Conservation (phyloP, 2,888 invertebrate species). For the Noctuana brunneofusca region DNA sequence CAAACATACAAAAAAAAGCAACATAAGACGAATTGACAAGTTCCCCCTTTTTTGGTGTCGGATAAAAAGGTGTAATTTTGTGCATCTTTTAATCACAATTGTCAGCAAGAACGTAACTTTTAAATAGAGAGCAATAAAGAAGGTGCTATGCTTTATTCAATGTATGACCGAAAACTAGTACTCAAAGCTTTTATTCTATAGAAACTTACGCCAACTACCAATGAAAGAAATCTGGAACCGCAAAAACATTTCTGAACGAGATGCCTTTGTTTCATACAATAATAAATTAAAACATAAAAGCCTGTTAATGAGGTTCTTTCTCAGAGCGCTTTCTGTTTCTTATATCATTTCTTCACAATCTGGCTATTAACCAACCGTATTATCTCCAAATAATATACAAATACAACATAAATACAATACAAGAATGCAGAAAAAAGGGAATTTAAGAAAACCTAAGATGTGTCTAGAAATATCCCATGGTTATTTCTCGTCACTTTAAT, state of each 20-base stretch:
- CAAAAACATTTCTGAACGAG: slow-evolving; percentile 31
- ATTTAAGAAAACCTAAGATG: too few species aligned
- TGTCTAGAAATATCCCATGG: too few species aligned
- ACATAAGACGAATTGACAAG: too few species aligned
- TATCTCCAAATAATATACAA: background rate
- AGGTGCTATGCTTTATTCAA: slow-evolving; percentile 13
- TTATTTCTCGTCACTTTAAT: too few species aligned
- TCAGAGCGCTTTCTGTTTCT: slow-evolving; percentile 11
- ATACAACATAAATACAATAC: too few species aligned
- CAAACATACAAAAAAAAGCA: too few species aligned
- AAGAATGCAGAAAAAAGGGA: too few species aligned
- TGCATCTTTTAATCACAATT: background rate
- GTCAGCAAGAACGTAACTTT: background rate
- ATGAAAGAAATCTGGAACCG: slow-evolving; percentile 32
- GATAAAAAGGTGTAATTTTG: too few species aligned
- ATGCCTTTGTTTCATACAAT: slow-evolving; percentile 26
- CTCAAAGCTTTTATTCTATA: slow-evolving; percentile 29
- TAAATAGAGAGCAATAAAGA: slow-evolving; percentile 6
- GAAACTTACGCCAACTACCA: slow-evolving; percentile 33
- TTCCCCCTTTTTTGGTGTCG: too few species aligned
- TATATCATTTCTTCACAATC: slow-evolving; percentile 9
- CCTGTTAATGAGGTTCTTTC: slow-evolving; percentile 26
- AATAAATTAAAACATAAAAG: slow-evolving; percentile 34
- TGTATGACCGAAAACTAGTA: slow-evolving; percentile 27
- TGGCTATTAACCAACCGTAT: background rate